Conservation (phyloP, 1,140 invertebrate genomes). For the Bradynema listronoti region DNA sequence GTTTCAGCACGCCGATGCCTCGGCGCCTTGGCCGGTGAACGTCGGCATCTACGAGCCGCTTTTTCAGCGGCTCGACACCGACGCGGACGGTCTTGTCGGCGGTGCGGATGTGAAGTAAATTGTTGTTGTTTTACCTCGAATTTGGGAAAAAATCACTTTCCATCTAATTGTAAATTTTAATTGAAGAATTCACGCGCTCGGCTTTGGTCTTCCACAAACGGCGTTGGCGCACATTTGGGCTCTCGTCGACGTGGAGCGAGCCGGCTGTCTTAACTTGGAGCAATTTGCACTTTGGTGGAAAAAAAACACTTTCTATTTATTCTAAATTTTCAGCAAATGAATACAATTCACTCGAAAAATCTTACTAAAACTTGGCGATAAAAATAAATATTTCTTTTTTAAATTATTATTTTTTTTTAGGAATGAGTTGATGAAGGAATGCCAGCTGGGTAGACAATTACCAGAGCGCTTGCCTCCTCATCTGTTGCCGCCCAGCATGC, state of each 20-base stretch:
- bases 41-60: constrained; percentile 65
- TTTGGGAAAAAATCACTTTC: neutral
- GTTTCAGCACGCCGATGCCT: constrained; percentile 11
- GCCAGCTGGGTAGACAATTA: neutral
- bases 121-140: constrained; percentile 59
- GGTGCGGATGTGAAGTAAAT: constrained; percentile 73
- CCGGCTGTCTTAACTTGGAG: constrained; percentile 79
- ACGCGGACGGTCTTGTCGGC: constrained; percentile 87
- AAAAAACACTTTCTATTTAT: too few relatives aligned
- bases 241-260: constrained; percentile 43
- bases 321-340: too few relatives aligned
- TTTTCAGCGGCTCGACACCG: constrained; percentile 79
- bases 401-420: constrained; percentile 9
- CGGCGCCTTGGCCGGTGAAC: constrained; percentile 19
- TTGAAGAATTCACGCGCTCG: constrained; percentile 47
- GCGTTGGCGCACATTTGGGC: constrained; percentile 91
- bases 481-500: constrained; percentile 5
- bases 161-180: constrained; percentile 1
- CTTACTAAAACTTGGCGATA: too few relatives aligned
- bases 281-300: constrained; percentile 72
- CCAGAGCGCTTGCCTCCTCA: constrained; percentile 2
- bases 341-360: too few relatives aligned
- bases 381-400: constrained; percentile 12
- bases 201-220: constrained; percentile 78
- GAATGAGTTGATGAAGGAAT: constrained; percentile 14